Evolutionary conservation across 2,797 vertebrate species (phyloP), one percentile per base, ranked within the genome.

Genomic region (Cephalopachus bancanus): DNA sequence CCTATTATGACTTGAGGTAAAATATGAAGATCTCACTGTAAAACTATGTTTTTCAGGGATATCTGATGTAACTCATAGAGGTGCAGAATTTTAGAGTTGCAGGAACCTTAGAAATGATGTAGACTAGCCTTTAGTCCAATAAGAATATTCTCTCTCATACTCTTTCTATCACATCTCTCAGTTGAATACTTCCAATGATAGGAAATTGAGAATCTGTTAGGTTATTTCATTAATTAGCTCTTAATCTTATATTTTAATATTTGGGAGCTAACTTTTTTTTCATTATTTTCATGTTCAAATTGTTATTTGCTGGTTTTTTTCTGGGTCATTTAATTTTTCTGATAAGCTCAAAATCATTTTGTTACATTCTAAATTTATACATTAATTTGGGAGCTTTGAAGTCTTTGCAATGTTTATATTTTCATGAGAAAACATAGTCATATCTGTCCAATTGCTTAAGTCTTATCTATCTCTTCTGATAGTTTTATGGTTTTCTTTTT

Each of bases 181-280:
- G 30, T 37, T 83, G 80, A 72, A 10, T 4, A 59, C 81, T 96
- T 97, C 55, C 5, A 87, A 93, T 72, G 30, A 5, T 16, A 86
- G 75, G 30, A 60, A 93, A 90, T n/a, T 91, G 30, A 80, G 37
- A 81, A 26, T 44, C 19, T 33, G 1, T 57, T 89, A 62, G 85
- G 30, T 19, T 85, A 49, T 60, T 80, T 93, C n/a, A 65, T 49
- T 65, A 65, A 90, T 74, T 65, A 53, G 37, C 24, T 88, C 69
- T 83, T 60, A 81, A 84, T 95, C 62, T 74, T 49, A 74, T 71
- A 59, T 75, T 74, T 93, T 96, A 62, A 12, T 51, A 87, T 92
- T 57, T 87, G 37, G 6, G 49, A 76, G n/a, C 62, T 86, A 53
- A 53, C 7, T 20, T 24, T 84, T 88, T 69, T 53, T 15, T 69